Evolutionary conservation across 2,797 vertebrate species (phyloP).

Genomic region (Nannoperca obscura): DNA sequence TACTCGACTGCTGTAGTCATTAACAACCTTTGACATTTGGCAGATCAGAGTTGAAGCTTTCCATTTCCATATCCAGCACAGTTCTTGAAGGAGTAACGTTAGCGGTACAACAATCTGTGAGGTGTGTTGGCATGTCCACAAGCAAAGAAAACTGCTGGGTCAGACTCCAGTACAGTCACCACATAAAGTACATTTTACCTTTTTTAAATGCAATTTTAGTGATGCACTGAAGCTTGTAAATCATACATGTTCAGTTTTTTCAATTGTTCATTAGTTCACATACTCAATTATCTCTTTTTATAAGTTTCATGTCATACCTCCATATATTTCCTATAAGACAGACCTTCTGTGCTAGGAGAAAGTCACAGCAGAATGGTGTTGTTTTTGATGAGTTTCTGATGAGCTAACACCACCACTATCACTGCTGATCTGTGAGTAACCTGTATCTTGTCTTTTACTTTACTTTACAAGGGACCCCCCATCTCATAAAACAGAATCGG

Average conservation of each 20-base stretch:
- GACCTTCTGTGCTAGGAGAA: neutral
- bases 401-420: neutral
- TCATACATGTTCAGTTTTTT: neutral
- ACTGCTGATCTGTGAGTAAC: neutral
- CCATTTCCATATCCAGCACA: neutral
- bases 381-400: neutral
- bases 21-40: neutral
- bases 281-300: neutral
- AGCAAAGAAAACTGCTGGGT: neutral
- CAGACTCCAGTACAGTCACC: neutral
- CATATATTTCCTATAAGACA: neutral
- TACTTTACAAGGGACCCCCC: neutral
- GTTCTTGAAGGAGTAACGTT: neutral
- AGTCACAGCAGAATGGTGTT: neutral
- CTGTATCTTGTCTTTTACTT: neutral
- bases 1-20: conserved; percentile 2
- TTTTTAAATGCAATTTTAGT: neutral
- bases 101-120: neutral
- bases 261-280: neutral
- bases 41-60: conserved; percentile 11
- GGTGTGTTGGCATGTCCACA: neutral
- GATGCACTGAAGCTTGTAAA: neutral
- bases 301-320: neutral
- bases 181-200: neutral
- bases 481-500: neutral